phyloP scores from a whole-genome alignment of 2,888 invertebrate species.

The Polyploca ridens region DNA sequence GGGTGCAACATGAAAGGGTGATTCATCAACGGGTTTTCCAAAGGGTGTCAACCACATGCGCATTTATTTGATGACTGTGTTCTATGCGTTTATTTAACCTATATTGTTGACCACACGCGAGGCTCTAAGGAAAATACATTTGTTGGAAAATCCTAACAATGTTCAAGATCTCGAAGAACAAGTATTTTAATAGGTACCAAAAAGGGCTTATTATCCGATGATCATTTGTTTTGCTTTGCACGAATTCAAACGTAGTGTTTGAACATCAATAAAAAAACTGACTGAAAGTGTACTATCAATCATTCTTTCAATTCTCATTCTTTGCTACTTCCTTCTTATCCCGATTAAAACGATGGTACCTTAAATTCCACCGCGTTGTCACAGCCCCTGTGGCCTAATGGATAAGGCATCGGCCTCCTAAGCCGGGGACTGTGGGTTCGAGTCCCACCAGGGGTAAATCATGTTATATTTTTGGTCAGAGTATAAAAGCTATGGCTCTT shows the following conservation, averaged over 20 bases:
- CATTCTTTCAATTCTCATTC: background rate
- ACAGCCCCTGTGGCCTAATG: slow-evolving; percentile 90
- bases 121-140: too few species aligned
- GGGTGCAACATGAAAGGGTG: slow-evolving; percentile 2
- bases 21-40: slow-evolving; percentile 7
- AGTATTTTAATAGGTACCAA: too few species aligned
- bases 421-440: slow-evolving; percentile 91
- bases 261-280: too few species aligned
- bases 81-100: background rate
- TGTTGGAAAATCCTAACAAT: too few species aligned
- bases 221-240: too few species aligned
- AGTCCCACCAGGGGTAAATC: slow-evolving; percentile 89
- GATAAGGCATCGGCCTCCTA: slow-evolving; percentile 92
- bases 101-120: background rate
- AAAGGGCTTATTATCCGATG: too few species aligned
- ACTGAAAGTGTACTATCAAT: too few species aligned
- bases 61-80: background rate
- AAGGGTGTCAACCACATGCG: background rate
- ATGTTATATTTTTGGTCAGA: background rate
- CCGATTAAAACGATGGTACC: background rate
- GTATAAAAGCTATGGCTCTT: background rate
- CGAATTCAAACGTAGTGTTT: too few species aligned
- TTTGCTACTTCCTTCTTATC: background rate
- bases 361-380: background rate
- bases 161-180: too few species aligned